Conservation (phyloP, 2,797 vertebrate species). For the Erethizon dorsatum region DNA sequence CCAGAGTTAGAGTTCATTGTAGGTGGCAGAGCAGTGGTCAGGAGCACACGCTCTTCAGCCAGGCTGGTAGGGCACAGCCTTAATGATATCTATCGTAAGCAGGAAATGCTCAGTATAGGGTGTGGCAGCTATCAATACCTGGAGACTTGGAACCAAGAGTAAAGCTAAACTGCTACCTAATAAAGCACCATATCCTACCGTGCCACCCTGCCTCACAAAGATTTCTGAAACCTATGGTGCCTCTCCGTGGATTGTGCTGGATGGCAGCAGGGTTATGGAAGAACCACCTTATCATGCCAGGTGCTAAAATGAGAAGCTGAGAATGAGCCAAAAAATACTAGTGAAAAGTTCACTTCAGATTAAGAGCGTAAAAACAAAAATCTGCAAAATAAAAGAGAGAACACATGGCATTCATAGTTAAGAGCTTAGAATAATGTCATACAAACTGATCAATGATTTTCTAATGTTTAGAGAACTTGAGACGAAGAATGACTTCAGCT, state of each 20-base stretch:
- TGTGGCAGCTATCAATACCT: neutral
- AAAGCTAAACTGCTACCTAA: conserved; percentile 1
- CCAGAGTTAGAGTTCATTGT: neutral
- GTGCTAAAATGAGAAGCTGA: conserved; percentile 40
- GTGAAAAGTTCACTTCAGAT: conserved; percentile 5
- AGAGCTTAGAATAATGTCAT: conserved; percentile 9
- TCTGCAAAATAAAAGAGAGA: conserved; percentile 39
- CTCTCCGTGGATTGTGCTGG: neutral
- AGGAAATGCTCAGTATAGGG: neutral
- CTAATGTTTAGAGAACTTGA: neutral
- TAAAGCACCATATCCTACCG: neutral
- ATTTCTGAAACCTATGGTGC: neutral
- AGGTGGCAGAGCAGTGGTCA: neutral
- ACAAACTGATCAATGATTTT: neutral
- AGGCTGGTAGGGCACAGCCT: neutral
- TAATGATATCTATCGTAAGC: neutral
- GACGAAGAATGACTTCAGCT: neutral
- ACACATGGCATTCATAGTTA: neutral
- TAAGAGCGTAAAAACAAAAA: neutral
- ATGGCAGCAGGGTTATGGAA: neutral
- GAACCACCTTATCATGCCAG: neutral
- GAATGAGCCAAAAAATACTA: neutral
- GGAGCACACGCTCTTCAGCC: neutral
- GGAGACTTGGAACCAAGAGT: neutral
- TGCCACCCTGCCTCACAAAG: neutral